Conservation (phyloP, 2,797 vertebrate genomes). For the Paramormyrops hopkinsi region DNA sequence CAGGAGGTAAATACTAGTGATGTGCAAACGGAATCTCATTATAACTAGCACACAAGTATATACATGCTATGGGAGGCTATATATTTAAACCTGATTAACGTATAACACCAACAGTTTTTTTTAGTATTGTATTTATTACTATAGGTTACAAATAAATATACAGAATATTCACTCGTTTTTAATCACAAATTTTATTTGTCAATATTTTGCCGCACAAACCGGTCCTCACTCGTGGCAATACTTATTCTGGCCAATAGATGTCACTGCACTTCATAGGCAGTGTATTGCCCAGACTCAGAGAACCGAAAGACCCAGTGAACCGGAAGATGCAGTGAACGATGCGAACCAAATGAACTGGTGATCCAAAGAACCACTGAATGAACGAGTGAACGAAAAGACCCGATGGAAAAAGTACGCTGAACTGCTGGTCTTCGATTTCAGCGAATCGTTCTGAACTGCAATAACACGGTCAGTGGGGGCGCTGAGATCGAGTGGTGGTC, state of each 20-base stretch:
- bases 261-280: background rate
- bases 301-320: background rate
- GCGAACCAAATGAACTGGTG: background rate
- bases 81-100: background rate
- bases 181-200: background rate
- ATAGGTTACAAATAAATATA: background rate
- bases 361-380: background rate
- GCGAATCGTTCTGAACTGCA: conserved; percentile 9
- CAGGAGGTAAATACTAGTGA: background rate
- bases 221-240: background rate
- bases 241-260: background rate
- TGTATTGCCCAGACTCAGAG: background rate
- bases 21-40: background rate
- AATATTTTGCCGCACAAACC: background rate
- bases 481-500: background rate
- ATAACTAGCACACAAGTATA: background rate
- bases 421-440: background rate
- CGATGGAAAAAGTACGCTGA: background rate
- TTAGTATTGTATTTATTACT: background rate
- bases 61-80: background rate
- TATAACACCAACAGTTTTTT: background rate
- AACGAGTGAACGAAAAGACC: background rate
- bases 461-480: conserved; percentile 4
- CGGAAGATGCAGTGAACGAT: background rate
- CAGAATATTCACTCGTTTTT: background rate